phyloP scores from a whole-genome alignment of 53 echinoderm and acorn worm species.

The Paelopatides confundens region DNA sequence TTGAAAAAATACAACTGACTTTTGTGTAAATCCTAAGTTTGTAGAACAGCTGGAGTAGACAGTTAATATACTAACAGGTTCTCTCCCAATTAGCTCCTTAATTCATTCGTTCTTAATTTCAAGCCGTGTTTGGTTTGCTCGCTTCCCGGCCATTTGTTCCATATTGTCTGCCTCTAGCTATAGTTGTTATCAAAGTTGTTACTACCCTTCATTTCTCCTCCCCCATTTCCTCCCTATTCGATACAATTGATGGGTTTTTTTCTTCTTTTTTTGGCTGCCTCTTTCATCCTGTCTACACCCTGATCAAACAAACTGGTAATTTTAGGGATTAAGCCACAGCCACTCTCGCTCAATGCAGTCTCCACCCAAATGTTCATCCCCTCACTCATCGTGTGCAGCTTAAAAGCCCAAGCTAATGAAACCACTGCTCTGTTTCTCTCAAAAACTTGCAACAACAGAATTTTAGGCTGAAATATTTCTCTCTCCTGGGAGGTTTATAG shows the following conservation, averaged over 20 bases:
- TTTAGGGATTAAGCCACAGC: background rate
- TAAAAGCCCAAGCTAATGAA: constrained; percentile 24
- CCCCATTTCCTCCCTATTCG: background rate
- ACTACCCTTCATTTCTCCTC: background rate
- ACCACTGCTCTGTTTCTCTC: background rate
- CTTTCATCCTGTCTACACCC: constrained; percentile 3
- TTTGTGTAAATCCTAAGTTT: too few relatives aligned
- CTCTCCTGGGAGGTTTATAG: background rate
- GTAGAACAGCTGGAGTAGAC: too few relatives aligned
- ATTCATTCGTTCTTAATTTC: too few relatives aligned
- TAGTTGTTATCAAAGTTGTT: background rate
- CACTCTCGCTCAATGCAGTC: background rate
- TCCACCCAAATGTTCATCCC: background rate
- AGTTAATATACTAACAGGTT: too few relatives aligned
- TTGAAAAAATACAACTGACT: too few relatives aligned
- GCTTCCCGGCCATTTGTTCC: too few relatives aligned
- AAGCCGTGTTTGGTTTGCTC: too few relatives aligned
- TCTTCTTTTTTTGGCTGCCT: too few relatives aligned
- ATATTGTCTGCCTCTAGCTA: background rate
- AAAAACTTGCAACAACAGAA: background rate
- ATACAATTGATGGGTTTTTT: background rate
- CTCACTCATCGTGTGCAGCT: constrained; percentile 5
- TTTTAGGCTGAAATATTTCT: background rate
- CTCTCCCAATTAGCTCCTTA: too few relatives aligned
- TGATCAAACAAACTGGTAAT: constrained; percentile 33